Evolutionary conservation across 2,113 vertebrate species (phyloP).

Genomic region (Dryoscopus gambensis): DNA sequence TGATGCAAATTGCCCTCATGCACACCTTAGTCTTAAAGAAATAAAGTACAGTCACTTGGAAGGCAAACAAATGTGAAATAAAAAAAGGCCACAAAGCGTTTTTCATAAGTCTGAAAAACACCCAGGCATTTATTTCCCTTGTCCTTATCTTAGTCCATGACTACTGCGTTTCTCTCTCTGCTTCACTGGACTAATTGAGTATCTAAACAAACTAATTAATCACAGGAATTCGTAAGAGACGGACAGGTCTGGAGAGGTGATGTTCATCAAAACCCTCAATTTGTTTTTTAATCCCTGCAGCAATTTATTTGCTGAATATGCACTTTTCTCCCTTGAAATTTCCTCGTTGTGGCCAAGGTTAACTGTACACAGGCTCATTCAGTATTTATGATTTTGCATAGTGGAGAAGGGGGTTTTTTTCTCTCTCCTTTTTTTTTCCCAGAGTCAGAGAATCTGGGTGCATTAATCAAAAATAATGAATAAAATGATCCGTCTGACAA

Average conservation of each 20-base stretch:
- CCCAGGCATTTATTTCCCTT: constrained; percentile 59
- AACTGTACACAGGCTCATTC: constrained; percentile 95
- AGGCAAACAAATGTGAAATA: constrained; percentile 54
- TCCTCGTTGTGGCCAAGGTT: constrained; percentile 91
- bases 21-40: constrained; percentile 53
- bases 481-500: constrained; percentile 99
- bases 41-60: constrained; percentile 44
- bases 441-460: constrained; percentile 92
- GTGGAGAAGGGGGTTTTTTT: constrained; percentile 77
- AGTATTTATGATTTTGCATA: constrained; percentile 99
- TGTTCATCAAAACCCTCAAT: constrained; percentile 91
- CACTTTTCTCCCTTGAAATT: constrained; percentile 86
- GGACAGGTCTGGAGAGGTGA: constrained; percentile 96
- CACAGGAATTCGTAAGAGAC: constrained; percentile 85
- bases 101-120: constrained; percentile 62
- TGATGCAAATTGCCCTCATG: constrained; percentile 40
- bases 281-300: constrained; percentile 91
- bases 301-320: constrained; percentile 98
- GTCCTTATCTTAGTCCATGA: constrained; percentile 71
- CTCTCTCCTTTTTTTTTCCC: constrained; percentile 63
- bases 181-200: constrained; percentile 93
- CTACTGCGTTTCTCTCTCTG: constrained; percentile 74
- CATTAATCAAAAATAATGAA: constrained; percentile 99
- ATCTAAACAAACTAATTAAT: constrained; percentile 99
- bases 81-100: constrained; percentile 35